Conservation (phyloP, 2,113 vertebrate genomes). For the Sardina pilchardus region DNA sequence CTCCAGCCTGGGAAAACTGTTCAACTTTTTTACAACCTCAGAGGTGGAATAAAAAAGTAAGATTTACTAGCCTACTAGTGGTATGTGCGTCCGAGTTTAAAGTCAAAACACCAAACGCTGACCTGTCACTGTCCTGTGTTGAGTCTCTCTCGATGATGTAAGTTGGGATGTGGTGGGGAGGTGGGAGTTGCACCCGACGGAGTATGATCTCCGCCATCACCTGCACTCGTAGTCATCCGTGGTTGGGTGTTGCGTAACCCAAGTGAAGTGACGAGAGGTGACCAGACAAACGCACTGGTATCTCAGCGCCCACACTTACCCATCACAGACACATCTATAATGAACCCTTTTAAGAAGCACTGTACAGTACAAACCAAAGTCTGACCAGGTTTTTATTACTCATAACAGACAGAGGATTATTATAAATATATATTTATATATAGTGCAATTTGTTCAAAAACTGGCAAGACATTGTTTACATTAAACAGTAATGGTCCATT, state of each 20-base stretch:
- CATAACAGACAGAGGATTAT: conserved; percentile 41
- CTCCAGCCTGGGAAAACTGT: too few species aligned
- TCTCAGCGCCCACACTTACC: neutral
- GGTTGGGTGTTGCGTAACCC: neutral
- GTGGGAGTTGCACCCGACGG: neutral
- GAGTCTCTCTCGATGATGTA: too few species aligned
- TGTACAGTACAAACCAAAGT: neutral
- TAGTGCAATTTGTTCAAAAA: conserved; percentile 47
- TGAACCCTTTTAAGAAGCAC: neutral
- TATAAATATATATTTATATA: conserved; percentile 48
- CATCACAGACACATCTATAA: neutral
- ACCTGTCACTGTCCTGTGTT: neutral
- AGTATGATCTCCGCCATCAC: neutral
- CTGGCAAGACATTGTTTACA: conserved; percentile 48
- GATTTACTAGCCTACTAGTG: neutral
- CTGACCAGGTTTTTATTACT: conserved; percentile 35
- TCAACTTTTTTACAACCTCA: neutral
- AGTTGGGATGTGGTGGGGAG: too few species aligned
- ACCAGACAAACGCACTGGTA: neutral
- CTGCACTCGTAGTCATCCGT: neutral
- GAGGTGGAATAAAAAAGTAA: neutral
- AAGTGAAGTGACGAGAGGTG: neutral
- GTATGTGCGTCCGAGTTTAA: neutral
- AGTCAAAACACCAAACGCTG: neutral
- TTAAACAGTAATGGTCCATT: conserved; percentile 50